Conservation (phyloP, 2,113 vertebrate genomes). For the Takifugu flavidus region DNA sequence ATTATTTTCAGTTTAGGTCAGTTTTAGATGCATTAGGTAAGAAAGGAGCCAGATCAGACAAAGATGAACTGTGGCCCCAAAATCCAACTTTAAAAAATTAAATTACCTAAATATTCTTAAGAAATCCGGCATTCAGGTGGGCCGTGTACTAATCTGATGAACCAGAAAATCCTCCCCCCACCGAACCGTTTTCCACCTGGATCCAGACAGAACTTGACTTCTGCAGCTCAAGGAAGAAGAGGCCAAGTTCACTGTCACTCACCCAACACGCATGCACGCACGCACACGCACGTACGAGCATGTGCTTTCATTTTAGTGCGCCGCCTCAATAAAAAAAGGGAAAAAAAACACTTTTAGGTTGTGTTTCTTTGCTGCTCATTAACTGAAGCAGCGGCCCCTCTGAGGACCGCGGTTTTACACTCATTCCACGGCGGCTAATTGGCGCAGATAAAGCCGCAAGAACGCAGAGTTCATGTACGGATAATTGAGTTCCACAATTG, state of each 20-base stretch:
- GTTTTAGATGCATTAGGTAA: conserved; percentile 4
- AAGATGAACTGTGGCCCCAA: not conserved
- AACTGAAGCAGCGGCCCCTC: conserved; percentile 28
- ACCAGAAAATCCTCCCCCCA: conserved; percentile 19
- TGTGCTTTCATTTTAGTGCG: conserved; percentile 34
- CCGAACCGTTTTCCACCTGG: conserved; percentile 59
- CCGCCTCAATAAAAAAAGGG: not conserved
- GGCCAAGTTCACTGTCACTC: conserved; percentile 63
- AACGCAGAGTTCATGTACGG: conserved; percentile 2
- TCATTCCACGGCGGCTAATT: conserved; percentile 23
- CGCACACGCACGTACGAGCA: conserved; percentile 7
- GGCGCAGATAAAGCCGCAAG: not conserved
- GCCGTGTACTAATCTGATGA: conserved; percentile 46
- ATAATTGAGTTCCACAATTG: conserved; percentile 14
- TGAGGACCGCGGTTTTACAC: conserved; percentile 16
- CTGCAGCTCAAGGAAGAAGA: conserved; percentile 50
- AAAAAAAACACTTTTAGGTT: conserved; percentile 15
- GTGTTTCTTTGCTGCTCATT: conserved; percentile 17
- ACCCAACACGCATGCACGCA: not conserved
- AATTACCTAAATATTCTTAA: conserved; percentile 19
- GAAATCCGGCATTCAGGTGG: conserved; percentile 17
- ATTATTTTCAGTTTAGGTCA: not conserved
- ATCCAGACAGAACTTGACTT: conserved; percentile 36
- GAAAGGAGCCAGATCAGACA: conserved; percentile 25
- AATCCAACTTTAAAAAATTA: conserved; percentile 28